Percentiles rank a stretch among this genome's conserved stretches.
Conservation (phyloP, 2,113 vertebrate species). For the Crotalus horridus region DNA sequence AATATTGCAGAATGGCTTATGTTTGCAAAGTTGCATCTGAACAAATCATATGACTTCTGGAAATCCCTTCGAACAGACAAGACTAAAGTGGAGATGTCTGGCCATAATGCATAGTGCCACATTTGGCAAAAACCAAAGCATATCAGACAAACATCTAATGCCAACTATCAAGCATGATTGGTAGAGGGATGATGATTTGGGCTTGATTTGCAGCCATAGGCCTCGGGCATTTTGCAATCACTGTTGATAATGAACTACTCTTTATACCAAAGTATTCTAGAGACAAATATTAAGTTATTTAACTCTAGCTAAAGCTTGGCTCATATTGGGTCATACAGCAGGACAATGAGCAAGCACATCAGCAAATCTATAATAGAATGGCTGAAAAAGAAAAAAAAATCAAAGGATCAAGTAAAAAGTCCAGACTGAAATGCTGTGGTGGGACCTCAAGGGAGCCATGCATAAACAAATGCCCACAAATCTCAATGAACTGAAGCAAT, state of each 20-base stretch:
- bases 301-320: neutral
- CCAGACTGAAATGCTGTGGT: too few species aligned
- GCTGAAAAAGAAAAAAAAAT: neutral
- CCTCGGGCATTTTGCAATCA: neutral
- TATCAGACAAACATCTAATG: neutral
- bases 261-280: neutral
- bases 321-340: neutral
- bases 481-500: too few species aligned
- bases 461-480: too few species aligned
- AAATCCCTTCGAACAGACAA: neutral
- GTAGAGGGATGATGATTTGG: neutral
- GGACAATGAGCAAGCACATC: neutral
- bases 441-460: too few species aligned
- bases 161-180: neutral
- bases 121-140: neutral
- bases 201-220: neutral
- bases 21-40: neutral
- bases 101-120: neutral
- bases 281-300: neutral
- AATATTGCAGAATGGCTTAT: neutral
- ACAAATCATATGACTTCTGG: neutral
- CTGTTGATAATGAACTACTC: neutral
- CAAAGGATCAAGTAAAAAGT: too few species aligned
- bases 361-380: neutral
- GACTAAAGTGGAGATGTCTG: neutral